Percentiles rank a stretch among this genome's conserved stretches.
phyloP scores from a whole-genome alignment of 2,888 invertebrate species.

The Branchipolynoe longqiensis region DNA sequence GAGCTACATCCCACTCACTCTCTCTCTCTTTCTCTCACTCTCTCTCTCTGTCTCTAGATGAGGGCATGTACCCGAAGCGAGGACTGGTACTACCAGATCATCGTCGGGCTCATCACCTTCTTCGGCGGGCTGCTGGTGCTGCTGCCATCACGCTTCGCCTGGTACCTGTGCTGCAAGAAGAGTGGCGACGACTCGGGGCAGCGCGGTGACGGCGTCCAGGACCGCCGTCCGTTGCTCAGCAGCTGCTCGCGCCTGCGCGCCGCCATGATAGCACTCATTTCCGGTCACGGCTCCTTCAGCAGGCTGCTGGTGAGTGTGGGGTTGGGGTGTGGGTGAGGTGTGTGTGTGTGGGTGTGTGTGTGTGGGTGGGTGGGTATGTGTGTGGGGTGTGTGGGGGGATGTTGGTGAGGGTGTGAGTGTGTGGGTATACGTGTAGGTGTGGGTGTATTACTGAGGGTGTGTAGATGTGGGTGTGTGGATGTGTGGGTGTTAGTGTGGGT shows the following conservation, averaged over 20 bases:
- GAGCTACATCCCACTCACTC: no score
- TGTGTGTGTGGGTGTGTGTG: no score
- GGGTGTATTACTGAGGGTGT: no score
- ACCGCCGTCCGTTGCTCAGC: neutral
- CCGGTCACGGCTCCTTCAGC: slow-evolving; percentile 59
- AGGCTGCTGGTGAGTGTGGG: slow-evolving; percentile 63
- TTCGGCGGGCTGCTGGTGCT: slow-evolving; percentile 64
- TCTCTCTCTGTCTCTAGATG: slow-evolving; percentile 56
- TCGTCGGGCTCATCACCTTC: slow-evolving; percentile 62
- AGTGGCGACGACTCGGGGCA: neutral
- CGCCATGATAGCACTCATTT: slow-evolving; percentile 35
- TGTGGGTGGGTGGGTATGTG: no score
- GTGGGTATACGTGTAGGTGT: no score
- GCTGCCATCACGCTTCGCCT: slow-evolving; percentile 59
- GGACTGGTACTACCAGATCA: slow-evolving; percentile 63
- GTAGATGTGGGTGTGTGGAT: no score
- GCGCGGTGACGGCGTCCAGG: neutral
- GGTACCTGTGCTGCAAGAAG: slow-evolving; percentile 59
- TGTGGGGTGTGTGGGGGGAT: no score
- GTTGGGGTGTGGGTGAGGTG: no score
- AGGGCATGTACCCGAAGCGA: slow-evolving; percentile 60
- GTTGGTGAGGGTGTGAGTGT: no score
- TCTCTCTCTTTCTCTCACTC: no score
- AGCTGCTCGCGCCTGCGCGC: slow-evolving; percentile 61
- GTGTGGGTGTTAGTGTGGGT: no score